phyloP scores from a whole-genome alignment of 1,140 invertebrate species.

The Mizuhopecten yessoensis region DNA sequence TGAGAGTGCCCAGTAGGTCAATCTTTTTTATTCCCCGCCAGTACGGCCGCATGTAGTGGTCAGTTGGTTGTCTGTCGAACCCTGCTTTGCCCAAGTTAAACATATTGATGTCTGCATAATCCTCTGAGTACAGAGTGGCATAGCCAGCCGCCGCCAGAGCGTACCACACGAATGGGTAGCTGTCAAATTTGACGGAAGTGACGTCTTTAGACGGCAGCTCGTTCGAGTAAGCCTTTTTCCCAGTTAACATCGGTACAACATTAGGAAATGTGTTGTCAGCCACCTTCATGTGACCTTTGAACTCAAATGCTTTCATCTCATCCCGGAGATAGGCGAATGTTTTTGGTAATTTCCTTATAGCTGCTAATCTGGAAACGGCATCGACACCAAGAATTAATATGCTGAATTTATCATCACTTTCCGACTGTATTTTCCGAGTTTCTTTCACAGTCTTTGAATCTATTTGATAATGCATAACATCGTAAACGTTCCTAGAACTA shows the following conservation, averaged over 20 bases:
- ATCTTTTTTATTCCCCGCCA: slow-evolving; percentile 77
- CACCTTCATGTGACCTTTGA: slow-evolving; percentile 48
- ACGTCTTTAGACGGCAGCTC: slow-evolving; percentile 80
- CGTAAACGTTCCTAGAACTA: not conserved
- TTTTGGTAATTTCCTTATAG: slow-evolving; percentile 23
- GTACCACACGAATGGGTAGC: slow-evolving; percentile 84
- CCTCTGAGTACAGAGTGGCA: slow-evolving; percentile 84
- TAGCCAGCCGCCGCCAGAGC: slow-evolving; percentile 83
- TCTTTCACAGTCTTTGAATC: not conserved
- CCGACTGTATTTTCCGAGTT: not conserved
- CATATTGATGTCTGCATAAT: slow-evolving; percentile 83
- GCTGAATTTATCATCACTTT: slow-evolving; percentile 38
- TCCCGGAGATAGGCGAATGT: not conserved
- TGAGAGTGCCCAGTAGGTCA: slow-evolving; percentile 56
- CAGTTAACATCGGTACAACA: slow-evolving; percentile 71
- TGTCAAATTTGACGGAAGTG: slow-evolving; percentile 78
- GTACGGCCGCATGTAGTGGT: slow-evolving; percentile 84
- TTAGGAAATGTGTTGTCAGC: slow-evolving; percentile 78
- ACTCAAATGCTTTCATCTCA: not conserved
- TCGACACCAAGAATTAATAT: not conserved
- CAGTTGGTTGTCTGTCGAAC: slow-evolving; percentile 82
- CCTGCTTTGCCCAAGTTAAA: slow-evolving; percentile 84
- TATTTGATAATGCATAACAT: not conserved
- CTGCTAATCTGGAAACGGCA: not conserved
- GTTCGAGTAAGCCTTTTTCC: slow-evolving; percentile 66